phyloP scores from a whole-genome alignment of 1,140 invertebrate genomes.

The Drosophila micromelanica region DNA sequence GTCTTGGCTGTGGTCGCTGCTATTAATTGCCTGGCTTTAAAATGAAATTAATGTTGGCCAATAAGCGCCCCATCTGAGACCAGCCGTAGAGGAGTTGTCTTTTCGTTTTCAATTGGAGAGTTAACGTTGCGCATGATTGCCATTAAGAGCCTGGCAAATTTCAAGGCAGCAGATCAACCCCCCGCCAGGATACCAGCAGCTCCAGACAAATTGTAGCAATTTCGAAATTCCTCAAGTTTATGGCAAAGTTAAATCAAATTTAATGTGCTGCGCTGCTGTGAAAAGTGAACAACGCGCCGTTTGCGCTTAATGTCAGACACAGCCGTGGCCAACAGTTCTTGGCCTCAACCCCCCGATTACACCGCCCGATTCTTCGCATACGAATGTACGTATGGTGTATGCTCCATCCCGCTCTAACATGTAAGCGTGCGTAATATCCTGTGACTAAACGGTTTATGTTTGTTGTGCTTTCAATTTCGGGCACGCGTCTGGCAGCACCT shows the following conservation, averaged over 20 bases:
- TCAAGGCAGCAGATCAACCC: conserved; percentile 9
- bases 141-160: conserved; percentile 45
- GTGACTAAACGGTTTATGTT: conserved; percentile 85
- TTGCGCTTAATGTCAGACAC: conserved; percentile 63
- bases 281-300: not conserved
- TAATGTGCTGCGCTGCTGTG: conserved; percentile 56
- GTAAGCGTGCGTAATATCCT: conserved; percentile 83
- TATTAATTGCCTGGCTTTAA: conserved; percentile 73
- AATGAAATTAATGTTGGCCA: conserved; percentile 59
- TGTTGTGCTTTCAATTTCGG: conserved; percentile 83
- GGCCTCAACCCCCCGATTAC: conserved; percentile 9
- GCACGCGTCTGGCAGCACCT: conserved; percentile 66
- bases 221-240: conserved; percentile 77
- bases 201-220: conserved; percentile 73
- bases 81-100: not conserved
- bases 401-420: conserved; percentile 37
- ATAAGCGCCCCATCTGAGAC: conserved; percentile 12
- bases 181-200: conserved; percentile 11
- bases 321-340: conserved; percentile 39
- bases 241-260: conserved; percentile 75
- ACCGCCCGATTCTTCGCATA: conserved; percentile 43
- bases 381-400: conserved; percentile 14
- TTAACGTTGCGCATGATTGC: conserved; percentile 75
- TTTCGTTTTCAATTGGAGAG: conserved; percentile 60
- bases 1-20: conserved; percentile 44